A percentile compares a stretch with the other conserved stretches of the same genome.
These are phyloP conservation scores for Pungitius pungitius DNA, from an alignment of 2,113 vertebrate species.

Conservation along the genomic window DNA sequence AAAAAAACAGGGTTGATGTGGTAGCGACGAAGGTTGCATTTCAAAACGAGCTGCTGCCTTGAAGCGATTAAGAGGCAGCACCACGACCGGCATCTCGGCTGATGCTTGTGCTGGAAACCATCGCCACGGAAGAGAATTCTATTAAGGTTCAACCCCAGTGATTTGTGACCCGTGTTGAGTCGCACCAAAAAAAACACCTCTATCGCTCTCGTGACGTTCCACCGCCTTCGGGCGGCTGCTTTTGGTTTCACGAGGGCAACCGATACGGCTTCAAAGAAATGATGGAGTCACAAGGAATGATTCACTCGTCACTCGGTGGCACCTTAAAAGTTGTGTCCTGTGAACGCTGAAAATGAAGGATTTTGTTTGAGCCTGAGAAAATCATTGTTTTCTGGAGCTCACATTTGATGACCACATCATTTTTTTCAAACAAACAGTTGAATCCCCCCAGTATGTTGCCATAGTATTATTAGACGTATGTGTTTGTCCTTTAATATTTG, in stretches of 20 bases:
- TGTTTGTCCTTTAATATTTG: neutral
- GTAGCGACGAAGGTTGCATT: conserved; percentile 37
- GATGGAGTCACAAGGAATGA: neutral
- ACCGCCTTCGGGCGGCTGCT: neutral
- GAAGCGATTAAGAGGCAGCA: conserved; percentile 49
- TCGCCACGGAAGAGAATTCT: conserved; percentile 6
- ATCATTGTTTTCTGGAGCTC: neutral
- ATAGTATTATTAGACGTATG: neutral
- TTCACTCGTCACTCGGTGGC: neutral
- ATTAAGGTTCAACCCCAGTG: conserved; percentile 26
- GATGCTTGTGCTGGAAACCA: conserved; percentile 43
- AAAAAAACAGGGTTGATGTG: conserved; percentile 36
- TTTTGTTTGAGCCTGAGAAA: neutral
- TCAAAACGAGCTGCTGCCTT: conserved; percentile 49
- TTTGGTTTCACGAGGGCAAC: neutral
- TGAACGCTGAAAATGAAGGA: neutral
- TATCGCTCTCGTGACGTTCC: too few relatives aligned
- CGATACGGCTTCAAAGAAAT: neutral
- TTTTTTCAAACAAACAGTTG: neutral
- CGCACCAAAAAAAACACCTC: too few relatives aligned
- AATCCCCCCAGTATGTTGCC: neutral
- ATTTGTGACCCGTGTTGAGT: conserved; percentile 1
- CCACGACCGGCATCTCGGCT: conserved; percentile 30
- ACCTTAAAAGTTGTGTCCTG: neutral
- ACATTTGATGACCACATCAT: neutral